These are phyloP conservation scores for Eublepharis macularius DNA, from an alignment of 2,113 vertebrate genomes.

Conservation along the genomic window DNA sequence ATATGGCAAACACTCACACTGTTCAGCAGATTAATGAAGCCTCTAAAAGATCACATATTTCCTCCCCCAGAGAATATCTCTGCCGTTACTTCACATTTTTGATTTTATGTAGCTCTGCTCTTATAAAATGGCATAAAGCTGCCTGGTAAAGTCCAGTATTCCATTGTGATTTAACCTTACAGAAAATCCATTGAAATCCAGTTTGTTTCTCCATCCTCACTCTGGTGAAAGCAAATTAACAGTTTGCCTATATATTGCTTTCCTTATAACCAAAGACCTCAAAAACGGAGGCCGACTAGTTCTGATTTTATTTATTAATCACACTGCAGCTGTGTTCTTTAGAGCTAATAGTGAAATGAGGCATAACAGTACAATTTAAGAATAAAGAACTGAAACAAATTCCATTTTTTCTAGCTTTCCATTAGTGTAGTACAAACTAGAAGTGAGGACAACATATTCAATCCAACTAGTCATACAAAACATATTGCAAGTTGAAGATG, in stretches of 20 bases:
- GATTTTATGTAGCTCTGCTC: slow-evolving; percentile 51
- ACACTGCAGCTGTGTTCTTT: not conserved
- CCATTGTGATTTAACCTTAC: slow-evolving; percentile 26
- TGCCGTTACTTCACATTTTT: slow-evolving; percentile 44
- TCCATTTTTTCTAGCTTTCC: not conserved
- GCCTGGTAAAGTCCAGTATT: slow-evolving; percentile 24
- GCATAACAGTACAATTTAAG: not conserved
- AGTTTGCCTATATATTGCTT: not conserved
- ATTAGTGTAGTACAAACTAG: not conserved
- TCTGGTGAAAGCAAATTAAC: not conserved
- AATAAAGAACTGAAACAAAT: not conserved
- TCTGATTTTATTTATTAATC: not conserved
- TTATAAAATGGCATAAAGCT: slow-evolving; percentile 36
- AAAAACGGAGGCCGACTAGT: not conserved
- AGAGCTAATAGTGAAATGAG: not conserved
- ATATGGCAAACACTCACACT: slow-evolving; percentile 61
- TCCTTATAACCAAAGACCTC: not conserved
- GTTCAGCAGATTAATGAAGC: slow-evolving; percentile 64
- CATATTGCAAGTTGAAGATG: not conserved
- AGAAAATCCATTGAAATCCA: slow-evolving; percentile 13
- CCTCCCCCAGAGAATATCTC: slow-evolving; percentile 43
- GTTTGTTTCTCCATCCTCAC: not conserved
- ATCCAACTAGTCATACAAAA: not conserved
- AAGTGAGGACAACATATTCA: not conserved
- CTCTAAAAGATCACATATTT: slow-evolving; percentile 56